Base-by-base conservation (phyloP, 2,797 vertebrate species). In the Megalops cyprinoides region DNA sequence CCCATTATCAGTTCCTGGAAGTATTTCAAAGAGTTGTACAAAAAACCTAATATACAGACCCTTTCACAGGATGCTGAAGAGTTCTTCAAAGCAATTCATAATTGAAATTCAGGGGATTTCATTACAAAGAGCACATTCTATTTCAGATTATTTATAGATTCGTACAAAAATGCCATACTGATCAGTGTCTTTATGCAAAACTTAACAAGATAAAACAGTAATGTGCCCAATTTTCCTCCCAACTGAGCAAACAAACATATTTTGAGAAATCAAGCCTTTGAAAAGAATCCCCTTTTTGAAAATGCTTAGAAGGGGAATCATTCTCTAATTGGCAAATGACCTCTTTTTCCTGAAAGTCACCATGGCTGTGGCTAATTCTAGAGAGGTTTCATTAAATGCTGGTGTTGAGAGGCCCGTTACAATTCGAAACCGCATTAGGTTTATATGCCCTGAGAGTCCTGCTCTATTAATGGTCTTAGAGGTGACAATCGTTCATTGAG, bases 51-150 rank as follows among this genome's bases (percentile, higher is more conserved):
- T 58, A 23, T 12, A 77, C 31, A 56, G 75, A 56, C 34, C 28
- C 25, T 2, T 5, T 10, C 49, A 76, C 49, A 76, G 23, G 48
- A 28, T 42, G 14, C 10, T 25, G 28, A 76, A 76, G 34, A 31
- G 9, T 31, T 12, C 44, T 34, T 39, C 37, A 58, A 44, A 46
- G 55, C 25, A 7, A 34, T 20, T 49, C 25, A 23, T 58, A 78
- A 67, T 62, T 65, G 10, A 78, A 78, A 62, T 75, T 77, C 51
- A 14, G 15, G 31, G 53, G 31, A 56, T 56, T 77, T 42, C 14
- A 77, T 56, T 60, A 28, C 23, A 58, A 76, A 69, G 3, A 8
- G 3, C 14, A 18, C 67, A 28, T n/a, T 46, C 2, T 46, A 1
- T 44, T 44, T 51, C 25, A n/a, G n/a, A n/a, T 28, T 28, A 48